Evolutionary conservation across 2,113 vertebrate species (phyloP), one percentile per base, ranked within the genome.

Genomic region (Corydoras sp.): DNA sequence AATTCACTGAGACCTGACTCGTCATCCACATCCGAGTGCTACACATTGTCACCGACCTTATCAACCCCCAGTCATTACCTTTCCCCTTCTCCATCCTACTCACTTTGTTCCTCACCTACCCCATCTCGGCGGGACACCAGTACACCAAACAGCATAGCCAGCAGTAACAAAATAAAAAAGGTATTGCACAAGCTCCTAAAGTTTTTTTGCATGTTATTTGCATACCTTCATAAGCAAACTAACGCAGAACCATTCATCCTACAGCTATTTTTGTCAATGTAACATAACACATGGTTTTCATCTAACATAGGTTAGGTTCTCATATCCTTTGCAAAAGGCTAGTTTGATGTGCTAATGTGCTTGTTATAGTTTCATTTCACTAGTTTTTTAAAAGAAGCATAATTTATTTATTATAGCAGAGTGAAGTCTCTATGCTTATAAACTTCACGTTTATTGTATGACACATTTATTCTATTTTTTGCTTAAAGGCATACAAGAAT

Each of bases 401-500:
- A 14, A 56, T 14, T 10, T 11, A 53, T 11, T 53, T 13, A 53
- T 11, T 53, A 3, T 53, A 11, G 51, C 9, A 53, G 9, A 13
- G 51, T 53, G 9, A 3, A 10, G 13, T 53, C 13, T 53, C 9
- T 53, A 53, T 53, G 51, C 51, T 53, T 13, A 9, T 53, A 53
- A 11, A 11, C 10, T 53, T 53, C n/a, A n/a, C 3, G 9, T 53
- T 11, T 13, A 53, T 10, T 11, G 51, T 3, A 14, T 56, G 6
- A 56, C 12, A 49, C 58, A 13, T 13, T 51, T 67, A 15, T 32
- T 67, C 10, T 35, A 11, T 84, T 81, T 86, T 60, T 72, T 75
- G 58, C 12, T 54, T 35, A 88, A 79, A 95, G 87, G 89, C 88
- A 72, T 89, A 93, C 93, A 98, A 92, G 91, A 97, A 93, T 85